A percentile compares a stretch with the other conserved stretches of the same genome.
These are phyloP conservation scores for Carterocephalus palaemon DNA, from an alignment of 2,888 invertebrate species.

Conservation along the genomic window DNA sequence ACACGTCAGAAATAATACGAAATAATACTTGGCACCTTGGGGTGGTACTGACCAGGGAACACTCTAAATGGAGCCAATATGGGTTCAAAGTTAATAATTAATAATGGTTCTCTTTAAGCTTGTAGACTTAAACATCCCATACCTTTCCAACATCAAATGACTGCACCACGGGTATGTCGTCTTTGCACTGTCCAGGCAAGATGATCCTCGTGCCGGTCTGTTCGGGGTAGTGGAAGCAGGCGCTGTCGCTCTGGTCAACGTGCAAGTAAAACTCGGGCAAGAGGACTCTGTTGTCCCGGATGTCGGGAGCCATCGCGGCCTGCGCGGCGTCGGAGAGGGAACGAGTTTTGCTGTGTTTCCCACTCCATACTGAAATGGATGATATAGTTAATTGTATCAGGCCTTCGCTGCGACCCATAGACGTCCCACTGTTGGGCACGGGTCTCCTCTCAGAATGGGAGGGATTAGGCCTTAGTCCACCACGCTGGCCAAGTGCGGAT, in stretches of 20 bases:
- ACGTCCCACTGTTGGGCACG: too few relatives aligned
- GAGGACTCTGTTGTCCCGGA: constrained; percentile 44
- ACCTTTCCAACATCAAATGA: constrained; percentile 49
- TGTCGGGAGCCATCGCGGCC: constrained; percentile 39
- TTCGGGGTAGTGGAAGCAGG: constrained; percentile 64
- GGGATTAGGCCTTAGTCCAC: too few relatives aligned
- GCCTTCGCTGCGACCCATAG: too few relatives aligned
- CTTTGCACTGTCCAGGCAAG: constrained; percentile 63
- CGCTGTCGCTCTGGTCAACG: constrained; percentile 46
- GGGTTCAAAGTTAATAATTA: too few relatives aligned
- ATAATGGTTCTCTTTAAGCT: too few relatives aligned
- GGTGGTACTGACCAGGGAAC: too few relatives aligned
- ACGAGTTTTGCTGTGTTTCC: constrained; percentile 56
- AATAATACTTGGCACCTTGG: constrained; percentile 22
- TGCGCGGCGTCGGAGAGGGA: constrained; percentile 40
- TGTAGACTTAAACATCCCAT: not conserved
- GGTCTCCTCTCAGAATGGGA: too few relatives aligned
- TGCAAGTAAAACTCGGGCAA: constrained; percentile 44
- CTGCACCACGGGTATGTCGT: constrained; percentile 45
- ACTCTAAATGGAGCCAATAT: too few relatives aligned
- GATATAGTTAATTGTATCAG: not conserved
- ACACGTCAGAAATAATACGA: too few relatives aligned
- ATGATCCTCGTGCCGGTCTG: constrained; percentile 44
- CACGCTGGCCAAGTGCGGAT: too few relatives aligned
- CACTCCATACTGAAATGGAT: constrained; percentile 58